Conservation (phyloP, 2,888 invertebrate genomes). For the Volucella inanis region DNA sequence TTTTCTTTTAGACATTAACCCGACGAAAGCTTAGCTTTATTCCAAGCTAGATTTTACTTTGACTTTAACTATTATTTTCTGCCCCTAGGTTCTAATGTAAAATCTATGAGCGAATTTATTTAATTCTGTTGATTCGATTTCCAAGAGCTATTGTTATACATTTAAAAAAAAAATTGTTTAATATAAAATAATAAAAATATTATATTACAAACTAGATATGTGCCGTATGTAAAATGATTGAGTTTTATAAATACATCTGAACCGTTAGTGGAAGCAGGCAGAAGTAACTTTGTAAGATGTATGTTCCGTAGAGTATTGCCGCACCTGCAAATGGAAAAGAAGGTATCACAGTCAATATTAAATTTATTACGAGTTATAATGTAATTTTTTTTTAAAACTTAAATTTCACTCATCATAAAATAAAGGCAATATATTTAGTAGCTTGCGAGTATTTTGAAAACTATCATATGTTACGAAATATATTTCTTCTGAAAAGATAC, state of each 20-base stretch:
- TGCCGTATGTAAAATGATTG: not conserved
- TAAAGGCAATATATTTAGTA: no score
- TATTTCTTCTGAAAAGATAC: no score
- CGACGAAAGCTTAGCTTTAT: conserved; percentile 58
- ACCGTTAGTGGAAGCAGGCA: conserved; percentile 30
- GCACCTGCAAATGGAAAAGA: conserved; percentile 33
- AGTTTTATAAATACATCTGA: conserved; percentile 58
- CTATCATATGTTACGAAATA: no score
- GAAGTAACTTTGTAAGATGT: conserved; percentile 3
- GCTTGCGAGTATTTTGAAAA: no score
- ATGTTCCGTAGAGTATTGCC: conserved; percentile 16
- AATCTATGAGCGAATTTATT: conserved; percentile 67
- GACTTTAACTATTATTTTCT: conserved; percentile 48
- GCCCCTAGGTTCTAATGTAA: conserved; percentile 63
- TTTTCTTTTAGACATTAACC: conserved; percentile 22
- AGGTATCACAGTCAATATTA: not conserved
- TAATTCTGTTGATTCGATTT: conserved; percentile 28
- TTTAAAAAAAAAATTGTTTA: conserved; percentile 24
- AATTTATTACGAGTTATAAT: no score
- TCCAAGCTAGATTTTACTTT: conserved; percentile 25
- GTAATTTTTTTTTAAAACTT: no score
- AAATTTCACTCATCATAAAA: no score
- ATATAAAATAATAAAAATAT: conserved; percentile 21
- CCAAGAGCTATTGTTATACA: conserved; percentile 32
- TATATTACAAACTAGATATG: conserved; percentile 34